Percentiles rank a stretch among this genome's conserved stretches.
Conservation (phyloP, 2,797 vertebrate genomes). For the Masticophis lateralis region DNA sequence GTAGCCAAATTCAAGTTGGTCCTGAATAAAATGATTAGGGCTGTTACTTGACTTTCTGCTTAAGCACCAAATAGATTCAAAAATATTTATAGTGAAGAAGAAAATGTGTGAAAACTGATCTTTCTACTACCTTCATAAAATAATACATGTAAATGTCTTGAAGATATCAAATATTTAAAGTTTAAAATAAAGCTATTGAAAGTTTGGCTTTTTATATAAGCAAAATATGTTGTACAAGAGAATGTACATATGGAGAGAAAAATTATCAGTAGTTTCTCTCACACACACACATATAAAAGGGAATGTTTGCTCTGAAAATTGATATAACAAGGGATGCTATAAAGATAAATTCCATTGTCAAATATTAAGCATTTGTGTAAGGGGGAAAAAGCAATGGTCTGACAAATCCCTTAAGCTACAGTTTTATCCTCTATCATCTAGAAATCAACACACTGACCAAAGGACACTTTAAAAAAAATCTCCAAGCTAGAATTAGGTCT, state of each 20-base stretch:
- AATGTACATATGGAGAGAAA: neutral
- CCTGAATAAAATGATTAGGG: neutral
- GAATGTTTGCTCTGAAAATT: conserved; percentile 1
- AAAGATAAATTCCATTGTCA: neutral
- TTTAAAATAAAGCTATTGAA: neutral
- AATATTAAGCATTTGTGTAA: neutral
- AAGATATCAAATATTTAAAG: neutral
- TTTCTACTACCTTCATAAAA: neutral
- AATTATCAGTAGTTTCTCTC: neutral
- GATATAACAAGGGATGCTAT: neutral
- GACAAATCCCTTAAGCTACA: neutral
- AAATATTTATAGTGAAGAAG: neutral
- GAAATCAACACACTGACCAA: neutral
- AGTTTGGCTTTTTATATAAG: neutral
- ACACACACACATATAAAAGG: neutral
- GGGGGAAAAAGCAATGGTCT: neutral
- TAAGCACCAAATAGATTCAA: neutral
- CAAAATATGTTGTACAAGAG: neutral
- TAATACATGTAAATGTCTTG: neutral
- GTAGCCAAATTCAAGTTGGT: neutral
- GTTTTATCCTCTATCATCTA: neutral
- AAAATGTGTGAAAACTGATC: neutral
- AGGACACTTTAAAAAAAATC: neutral
- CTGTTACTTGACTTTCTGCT: neutral
- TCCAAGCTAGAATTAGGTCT: neutral